Percentiles rank a stretch among this genome's conserved stretches.
phyloP scores from a whole-genome alignment of 53 echinoderm and acorn worm genomes.

The Apostichopus leukothele region DNA sequence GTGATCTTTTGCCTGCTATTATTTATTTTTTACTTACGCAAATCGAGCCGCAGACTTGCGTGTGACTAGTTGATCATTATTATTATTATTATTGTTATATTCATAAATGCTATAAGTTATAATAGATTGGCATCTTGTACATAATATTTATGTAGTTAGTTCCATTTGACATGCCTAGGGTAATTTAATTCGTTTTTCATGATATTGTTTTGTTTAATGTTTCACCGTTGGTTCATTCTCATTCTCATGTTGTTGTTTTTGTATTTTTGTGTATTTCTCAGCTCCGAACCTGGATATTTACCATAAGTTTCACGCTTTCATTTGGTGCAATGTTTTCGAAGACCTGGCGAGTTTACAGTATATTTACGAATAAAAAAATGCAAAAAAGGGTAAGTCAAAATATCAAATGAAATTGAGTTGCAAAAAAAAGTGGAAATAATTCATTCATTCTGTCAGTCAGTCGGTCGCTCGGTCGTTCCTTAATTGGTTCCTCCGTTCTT shows the following conservation, averaged over 20 bases:
- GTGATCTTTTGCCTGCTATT: too few relatives aligned
- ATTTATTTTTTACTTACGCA: too few relatives aligned
- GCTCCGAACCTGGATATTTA: slow-evolving; percentile 91
- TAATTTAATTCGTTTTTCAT: not conserved
- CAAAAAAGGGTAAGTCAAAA: slow-evolving; percentile 94
- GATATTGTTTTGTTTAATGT: not conserved
- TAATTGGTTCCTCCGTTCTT: too few relatives aligned
- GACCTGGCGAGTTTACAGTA: slow-evolving; percentile 98
- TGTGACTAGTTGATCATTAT: not conserved
- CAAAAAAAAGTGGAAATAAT: too few relatives aligned
- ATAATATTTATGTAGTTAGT: not conserved
- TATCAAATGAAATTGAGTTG: too few relatives aligned
- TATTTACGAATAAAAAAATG: slow-evolving; percentile 98
- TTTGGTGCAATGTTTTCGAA: slow-evolving; percentile 99
- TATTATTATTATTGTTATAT: too few relatives aligned
- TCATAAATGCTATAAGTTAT: too few relatives aligned
- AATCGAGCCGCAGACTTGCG: not conserved
- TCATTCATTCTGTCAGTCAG: too few relatives aligned
- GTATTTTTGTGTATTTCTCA: slow-evolving; percentile 32
- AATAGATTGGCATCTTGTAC: not conserved
- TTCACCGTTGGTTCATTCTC: not conserved
- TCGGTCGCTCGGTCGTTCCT: too few relatives aligned
- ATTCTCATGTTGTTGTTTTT: too few relatives aligned
- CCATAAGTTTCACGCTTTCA: slow-evolving; percentile 88
- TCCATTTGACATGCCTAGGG: not conserved